Evolutionary conservation across 2,888 invertebrate species (phyloP), one percentile per base, ranked within the genome.

Genomic region (Mesorhabditis spiculigera): DNA sequence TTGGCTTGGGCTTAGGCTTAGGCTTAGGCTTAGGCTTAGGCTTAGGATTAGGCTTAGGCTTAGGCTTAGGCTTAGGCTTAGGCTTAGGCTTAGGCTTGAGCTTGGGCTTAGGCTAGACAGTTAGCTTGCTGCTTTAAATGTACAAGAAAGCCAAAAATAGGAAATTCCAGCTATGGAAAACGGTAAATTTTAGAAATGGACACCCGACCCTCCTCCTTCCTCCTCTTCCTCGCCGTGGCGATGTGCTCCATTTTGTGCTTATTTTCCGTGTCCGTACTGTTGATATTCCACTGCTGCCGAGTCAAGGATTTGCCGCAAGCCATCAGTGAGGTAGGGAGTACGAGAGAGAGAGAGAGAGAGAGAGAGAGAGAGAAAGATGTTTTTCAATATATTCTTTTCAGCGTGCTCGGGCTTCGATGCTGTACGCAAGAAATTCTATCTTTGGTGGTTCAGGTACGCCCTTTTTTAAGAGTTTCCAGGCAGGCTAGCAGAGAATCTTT

Each of bases 181-280:
- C n/a, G n/a, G n/a, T 28, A 28, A 28, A 28, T 3, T 50, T 50
- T 3, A 50, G 58, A 50, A n/a, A 50, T 50, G 58, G 58, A 50
- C 58, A 50, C 58, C 58, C 58, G 58, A 50, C 58, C 58, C 8
- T 50, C 58, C 8, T 50, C 58, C n/a, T 50, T 50, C n/a, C 58
- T 50, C 10, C n/a, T 50, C 1, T 50, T 50, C n/a, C 58, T 50
- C 10, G 58, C 58, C 10, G n/a, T 50, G n/a, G 58, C 58, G 10
- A 50, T 50, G 58, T 50, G 58, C 58, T 50, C 58, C 1, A 50
- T 50, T 50, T 50, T 50, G 58, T 50, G 58, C n/a, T 13, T 50
- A 50, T 50, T 50, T 50, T 50, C 58, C 8, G 58, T 50, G n/a
- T 50, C 58, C n/a, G 58, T 50, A 13, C 58, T 50, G 3, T n/a